Evolutionary conservation across 1,140 invertebrate species (phyloP).

Genomic region (Forficula auricularia): DNA sequence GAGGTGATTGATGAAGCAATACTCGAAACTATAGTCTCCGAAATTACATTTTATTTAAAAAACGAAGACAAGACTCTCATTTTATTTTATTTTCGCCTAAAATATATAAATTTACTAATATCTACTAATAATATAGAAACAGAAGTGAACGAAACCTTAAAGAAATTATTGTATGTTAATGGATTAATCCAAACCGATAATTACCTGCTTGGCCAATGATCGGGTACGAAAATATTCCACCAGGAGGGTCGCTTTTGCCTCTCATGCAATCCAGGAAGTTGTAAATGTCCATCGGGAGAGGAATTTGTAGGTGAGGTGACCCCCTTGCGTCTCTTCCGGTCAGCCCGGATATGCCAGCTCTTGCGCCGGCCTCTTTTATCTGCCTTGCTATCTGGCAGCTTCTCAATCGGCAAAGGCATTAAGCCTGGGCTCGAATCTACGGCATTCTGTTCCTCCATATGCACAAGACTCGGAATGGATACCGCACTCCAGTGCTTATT

Average conservation of each 20-base stretch:
- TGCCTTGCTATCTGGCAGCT: neutral
- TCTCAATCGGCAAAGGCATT: too few relatives aligned
- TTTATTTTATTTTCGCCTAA: too few relatives aligned
- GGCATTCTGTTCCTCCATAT: constrained; percentile 18
- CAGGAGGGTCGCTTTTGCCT: constrained; percentile 60
- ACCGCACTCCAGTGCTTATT: constrained; percentile 26
- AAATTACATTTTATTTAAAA: too few relatives aligned
- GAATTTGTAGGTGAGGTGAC: constrained; percentile 30
- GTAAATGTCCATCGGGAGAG: constrained; percentile 19
- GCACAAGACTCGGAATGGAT: constrained; percentile 26
- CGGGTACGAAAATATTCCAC: constrained; percentile 70
- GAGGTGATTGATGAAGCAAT: too few relatives aligned
- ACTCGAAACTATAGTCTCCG: too few relatives aligned
- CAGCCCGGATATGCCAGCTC: constrained; percentile 54
- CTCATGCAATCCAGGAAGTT: constrained; percentile 13
- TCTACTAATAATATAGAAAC: too few relatives aligned
- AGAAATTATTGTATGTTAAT: too few relatives aligned
- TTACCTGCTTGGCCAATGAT: constrained; percentile 35
- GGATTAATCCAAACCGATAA: too few relatives aligned
- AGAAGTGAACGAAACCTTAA: too few relatives aligned
- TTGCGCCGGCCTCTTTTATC: constrained; percentile 34
- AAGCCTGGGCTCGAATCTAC: too few relatives aligned
- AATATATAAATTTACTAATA: too few relatives aligned
- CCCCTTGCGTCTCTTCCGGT: constrained; percentile 44
- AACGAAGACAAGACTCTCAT: too few relatives aligned